These are phyloP conservation scores for Campylomormyrus numenius DNA, from an alignment of 2,113 vertebrate species.

Conservation along the genomic window DNA sequence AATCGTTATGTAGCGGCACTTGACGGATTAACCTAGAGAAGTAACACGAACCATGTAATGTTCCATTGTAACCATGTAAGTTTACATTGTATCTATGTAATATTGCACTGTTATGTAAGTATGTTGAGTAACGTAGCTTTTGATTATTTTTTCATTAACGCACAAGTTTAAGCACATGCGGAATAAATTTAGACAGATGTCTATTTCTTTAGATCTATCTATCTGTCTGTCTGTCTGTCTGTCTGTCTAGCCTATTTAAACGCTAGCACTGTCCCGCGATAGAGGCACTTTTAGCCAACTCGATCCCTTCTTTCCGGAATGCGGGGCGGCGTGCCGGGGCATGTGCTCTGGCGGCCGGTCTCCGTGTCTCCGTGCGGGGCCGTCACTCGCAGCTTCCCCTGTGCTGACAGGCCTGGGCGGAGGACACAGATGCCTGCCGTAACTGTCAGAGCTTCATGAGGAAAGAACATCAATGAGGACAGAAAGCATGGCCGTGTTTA, in stretches of 20 bases:
- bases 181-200: background rate
- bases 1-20: background rate
- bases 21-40: background rate
- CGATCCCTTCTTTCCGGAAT: conserved; percentile 26
- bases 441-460: conserved; percentile 21
- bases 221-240: background rate
- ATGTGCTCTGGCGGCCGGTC: background rate
- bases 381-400: background rate
- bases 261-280: background rate
- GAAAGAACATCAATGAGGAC: conserved; percentile 69
- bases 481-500: conserved; percentile 81
- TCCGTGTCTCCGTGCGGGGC: background rate
- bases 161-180: background rate
- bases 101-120: background rate
- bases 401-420: conserved; percentile 18
- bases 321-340: conserved; percentile 27
- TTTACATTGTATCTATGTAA: background rate
- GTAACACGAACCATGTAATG: background rate
- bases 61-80: background rate
- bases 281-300: background rate
- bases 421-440: conserved; percentile 1
- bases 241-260: background rate
- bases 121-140: background rate
- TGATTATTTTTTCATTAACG: background rate
- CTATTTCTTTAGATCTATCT: background rate